A percentile compares a stretch with the other conserved stretches of the same genome.
Evolutionary conservation across 1,140 invertebrate genomes (phyloP).

Genomic region (Hormaphis cornu): DNA sequence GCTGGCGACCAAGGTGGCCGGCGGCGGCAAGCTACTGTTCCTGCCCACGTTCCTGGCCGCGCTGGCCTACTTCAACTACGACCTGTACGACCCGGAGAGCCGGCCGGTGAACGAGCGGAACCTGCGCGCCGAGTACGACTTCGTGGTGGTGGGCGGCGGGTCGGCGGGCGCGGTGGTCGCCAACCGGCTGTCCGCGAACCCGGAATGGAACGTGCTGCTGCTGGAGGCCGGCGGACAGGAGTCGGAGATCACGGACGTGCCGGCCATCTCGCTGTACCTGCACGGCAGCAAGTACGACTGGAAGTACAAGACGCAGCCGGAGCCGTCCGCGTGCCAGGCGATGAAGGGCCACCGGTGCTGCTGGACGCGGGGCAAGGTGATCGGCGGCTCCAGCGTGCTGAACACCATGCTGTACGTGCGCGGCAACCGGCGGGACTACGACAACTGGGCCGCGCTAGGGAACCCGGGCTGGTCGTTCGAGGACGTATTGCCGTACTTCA

Average conservation of each 20-base stretch:
- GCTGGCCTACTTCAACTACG: constrained; percentile 75
- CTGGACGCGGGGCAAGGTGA: constrained; percentile 71
- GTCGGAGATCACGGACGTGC: constrained; percentile 70
- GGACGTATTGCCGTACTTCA: constrained; percentile 77
- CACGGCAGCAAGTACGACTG: constrained; percentile 87
- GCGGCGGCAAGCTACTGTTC: constrained; percentile 60
- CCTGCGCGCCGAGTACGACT: constrained; percentile 61
- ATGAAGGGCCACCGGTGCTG: constrained; percentile 70
- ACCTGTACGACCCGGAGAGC: constrained; percentile 74
- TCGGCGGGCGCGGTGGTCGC: constrained; percentile 80
- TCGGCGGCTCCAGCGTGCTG: constrained; percentile 65
- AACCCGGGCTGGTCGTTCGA: constrained; percentile 84
- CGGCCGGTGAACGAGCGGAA: constrained; percentile 58
- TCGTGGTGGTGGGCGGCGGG: constrained; percentile 69
- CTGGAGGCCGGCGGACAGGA: constrained; percentile 83
- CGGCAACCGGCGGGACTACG: constrained; percentile 80
- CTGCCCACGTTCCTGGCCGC: constrained; percentile 66
- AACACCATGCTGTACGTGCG: constrained; percentile 88
- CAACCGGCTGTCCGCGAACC: constrained; percentile 68
- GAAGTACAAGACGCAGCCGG: constrained; percentile 82
- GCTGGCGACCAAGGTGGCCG: constrained; percentile 55
- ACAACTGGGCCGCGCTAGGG: constrained; percentile 79
- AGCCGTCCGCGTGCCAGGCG: constrained; percentile 71
- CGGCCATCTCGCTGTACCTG: constrained; percentile 70
- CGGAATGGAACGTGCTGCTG: constrained; percentile 67